These are phyloP conservation scores for Drosophila histrio DNA, from an alignment of 2,888 invertebrate genomes.

Conservation along the genomic window DNA sequence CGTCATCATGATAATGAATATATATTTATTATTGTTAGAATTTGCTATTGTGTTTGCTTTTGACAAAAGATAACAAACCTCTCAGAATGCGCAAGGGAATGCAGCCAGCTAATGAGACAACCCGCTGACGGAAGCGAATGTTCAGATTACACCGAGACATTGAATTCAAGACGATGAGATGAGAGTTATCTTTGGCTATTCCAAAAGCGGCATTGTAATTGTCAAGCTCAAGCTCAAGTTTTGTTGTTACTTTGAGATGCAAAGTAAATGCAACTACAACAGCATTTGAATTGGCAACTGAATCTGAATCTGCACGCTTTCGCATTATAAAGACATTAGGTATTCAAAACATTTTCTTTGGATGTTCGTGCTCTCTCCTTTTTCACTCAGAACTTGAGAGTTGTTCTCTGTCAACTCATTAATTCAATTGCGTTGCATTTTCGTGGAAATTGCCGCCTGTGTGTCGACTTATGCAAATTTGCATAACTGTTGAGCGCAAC, in stretches of 20 bases:
- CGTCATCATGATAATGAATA: slow-evolving; percentile 2
- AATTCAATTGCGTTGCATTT: slow-evolving; percentile 74
- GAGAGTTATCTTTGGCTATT: slow-evolving; percentile 1
- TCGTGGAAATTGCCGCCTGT: slow-evolving; percentile 65
- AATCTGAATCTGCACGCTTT: slow-evolving; percentile 51
- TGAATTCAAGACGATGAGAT: slow-evolving; percentile 7
- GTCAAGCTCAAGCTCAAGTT: slow-evolving; percentile 30
- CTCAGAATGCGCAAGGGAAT: slow-evolving; percentile 55
- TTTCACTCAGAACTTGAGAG: background rate
- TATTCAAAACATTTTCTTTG: slow-evolving; percentile 70
- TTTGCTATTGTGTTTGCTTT: slow-evolving; percentile 28
- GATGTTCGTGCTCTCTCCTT: background rate
- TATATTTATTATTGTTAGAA: slow-evolving; percentile 39
- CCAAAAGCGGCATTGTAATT: slow-evolving; percentile 36
- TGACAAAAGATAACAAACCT: slow-evolving; percentile 57
- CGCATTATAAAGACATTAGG: slow-evolving; percentile 70
- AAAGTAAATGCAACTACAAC: slow-evolving; percentile 29
- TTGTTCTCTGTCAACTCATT: slow-evolving; percentile 49
- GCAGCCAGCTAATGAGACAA: slow-evolving; percentile 64
- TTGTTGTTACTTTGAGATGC: slow-evolving; percentile 39
- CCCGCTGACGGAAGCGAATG: slow-evolving; percentile 61
- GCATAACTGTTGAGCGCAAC: slow-evolving; percentile 58
- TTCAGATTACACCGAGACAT: slow-evolving; percentile 15
- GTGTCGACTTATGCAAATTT: slow-evolving; percentile 56
- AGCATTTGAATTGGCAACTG: background rate